Evolutionary conservation across 2,888 invertebrate species (phyloP), one percentile per base, ranked within the genome.

Genomic region (Oscheius sp.): DNA sequence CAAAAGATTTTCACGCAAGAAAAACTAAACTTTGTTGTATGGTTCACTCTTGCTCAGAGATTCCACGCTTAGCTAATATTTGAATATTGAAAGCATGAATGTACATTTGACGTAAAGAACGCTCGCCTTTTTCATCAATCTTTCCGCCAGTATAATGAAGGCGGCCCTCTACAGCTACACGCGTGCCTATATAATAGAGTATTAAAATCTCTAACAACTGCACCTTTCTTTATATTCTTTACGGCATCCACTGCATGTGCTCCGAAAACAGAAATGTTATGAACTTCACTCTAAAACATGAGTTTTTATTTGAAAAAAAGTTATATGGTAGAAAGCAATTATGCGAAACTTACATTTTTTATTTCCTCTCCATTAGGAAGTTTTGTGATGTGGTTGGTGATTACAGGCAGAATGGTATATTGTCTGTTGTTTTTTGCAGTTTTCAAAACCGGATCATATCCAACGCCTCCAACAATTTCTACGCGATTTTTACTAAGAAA

Each of bases 381-480:
- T 52, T 72, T 76, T 55, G 25, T 56, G 23, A 18, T 69, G 29
- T 69, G 64, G 77, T 86, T 86, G 52, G 86, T 86, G 73, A 85
- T 81, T 49, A 86, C 69, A 61, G 77, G 79, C 77, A 86, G 78
- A 9, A 83, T 74, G 59, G 76, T 70, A 71, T 76, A 86, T 23
- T 78, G 76, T 55, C 72, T 77, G 35, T 83, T 80, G 72, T 78
- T 80, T 49, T 78, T 82, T 13, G 72, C 80, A 7, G 73, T 74
- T 25, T 72, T 75, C 63, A 71, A 73, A 13, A 78, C 29, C 16
- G 86, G 86, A 43, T 76, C 77, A 13, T 77, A 56, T 25, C 83
- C 84, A 18, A 85, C 84, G 16, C 85, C 85, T 18, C 86, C 86
- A 46, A 86, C 71, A 7, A 86, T 76, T 46, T 86, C 84, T 1